A percentile compares a stretch with the other conserved stretches of the same genome.
Conservation (phyloP, 1,140 invertebrate genomes). For the Akabosia matsudoensis region DNA sequence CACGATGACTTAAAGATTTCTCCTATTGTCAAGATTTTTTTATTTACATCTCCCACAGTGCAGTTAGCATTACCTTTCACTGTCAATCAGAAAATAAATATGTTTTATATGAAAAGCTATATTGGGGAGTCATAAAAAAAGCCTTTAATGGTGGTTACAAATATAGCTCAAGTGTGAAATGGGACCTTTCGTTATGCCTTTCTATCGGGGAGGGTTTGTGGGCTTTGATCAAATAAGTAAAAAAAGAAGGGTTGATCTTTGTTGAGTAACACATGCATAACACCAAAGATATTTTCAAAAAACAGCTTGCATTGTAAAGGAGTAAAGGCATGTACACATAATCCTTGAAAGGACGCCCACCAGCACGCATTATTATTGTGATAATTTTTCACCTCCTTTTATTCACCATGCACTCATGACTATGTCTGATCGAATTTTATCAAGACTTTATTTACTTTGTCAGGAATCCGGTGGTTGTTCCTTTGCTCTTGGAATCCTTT, state of each 20-base stretch:
- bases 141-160: not conserved
- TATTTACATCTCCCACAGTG: slow-evolving; percentile 38
- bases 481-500: too few species aligned
- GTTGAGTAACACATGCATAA: too few species aligned
- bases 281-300: too few species aligned
- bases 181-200: not conserved
- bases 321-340: not conserved
- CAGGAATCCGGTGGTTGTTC: too few species aligned
- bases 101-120: not conserved
- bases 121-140: not conserved
- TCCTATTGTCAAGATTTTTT: slow-evolving; percentile 17
- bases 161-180: not conserved
- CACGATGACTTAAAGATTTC: slow-evolving; percentile 15
- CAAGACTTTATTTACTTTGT: not conserved
- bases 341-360: slow-evolving; percentile 36
- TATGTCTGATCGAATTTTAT: slow-evolving; percentile 8
- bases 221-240: not conserved
- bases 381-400: slow-evolving; percentile 17
- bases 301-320: not conserved
- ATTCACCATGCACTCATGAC: slow-evolving; percentile 5
- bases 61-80: slow-evolving; percentile 39
- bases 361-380: slow-evolving; percentile 33
- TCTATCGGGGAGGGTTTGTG: too few species aligned
- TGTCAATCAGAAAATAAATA: slow-evolving; percentile 42
- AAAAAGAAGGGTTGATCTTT: not conserved